Percentiles rank a stretch among this genome's conserved stretches.
These are phyloP conservation scores for Phasianus colchicus DNA, from an alignment of 2,113 vertebrate species.

Conservation along the genomic window DNA sequence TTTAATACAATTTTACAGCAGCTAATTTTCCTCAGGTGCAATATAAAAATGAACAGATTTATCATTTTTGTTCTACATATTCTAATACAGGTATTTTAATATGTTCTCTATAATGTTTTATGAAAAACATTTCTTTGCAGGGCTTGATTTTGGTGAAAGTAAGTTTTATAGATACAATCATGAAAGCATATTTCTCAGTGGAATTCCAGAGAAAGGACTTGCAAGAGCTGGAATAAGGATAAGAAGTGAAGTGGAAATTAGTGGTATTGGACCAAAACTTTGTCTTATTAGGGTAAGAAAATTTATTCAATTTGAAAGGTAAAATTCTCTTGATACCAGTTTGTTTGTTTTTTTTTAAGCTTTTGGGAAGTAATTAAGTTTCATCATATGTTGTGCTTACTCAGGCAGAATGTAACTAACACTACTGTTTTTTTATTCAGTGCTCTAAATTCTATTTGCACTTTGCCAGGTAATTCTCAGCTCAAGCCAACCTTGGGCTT, in stretches of 20 bases:
- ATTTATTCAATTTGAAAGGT: slow-evolving; percentile 57
- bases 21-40: slow-evolving; percentile 46
- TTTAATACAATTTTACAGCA: slow-evolving; percentile 53
- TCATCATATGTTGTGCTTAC: slow-evolving; percentile 67
- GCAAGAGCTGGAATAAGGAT: slow-evolving; percentile 70
- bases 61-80: slow-evolving; percentile 10
- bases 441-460: slow-evolving; percentile 76
- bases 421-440: slow-evolving; percentile 53
- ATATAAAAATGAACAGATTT: slow-evolving; percentile 43
- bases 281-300: slow-evolving; percentile 75
- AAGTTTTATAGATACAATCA: slow-evolving; percentile 65
- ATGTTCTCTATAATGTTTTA: slow-evolving; percentile 32
- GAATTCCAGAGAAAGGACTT: slow-evolving; percentile 53
- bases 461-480: slow-evolving; percentile 77
- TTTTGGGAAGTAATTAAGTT: slow-evolving; percentile 72
- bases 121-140: slow-evolving; percentile 63
- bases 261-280: slow-evolving; percentile 62
- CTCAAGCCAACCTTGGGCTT: slow-evolving; percentile 70
- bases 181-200: slow-evolving; percentile 57
- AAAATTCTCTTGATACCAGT: slow-evolving; percentile 50
- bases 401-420: slow-evolving; percentile 68
- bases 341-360: slow-evolving; percentile 30
- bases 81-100: slow-evolving; percentile 18
- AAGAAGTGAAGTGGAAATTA: slow-evolving; percentile 72
- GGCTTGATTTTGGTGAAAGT: slow-evolving; percentile 50